Evolutionary conservation across 2,797 vertebrate genomes (phyloP), one percentile per base, ranked within the genome.

Genomic region (Anguilla obscura): DNA sequence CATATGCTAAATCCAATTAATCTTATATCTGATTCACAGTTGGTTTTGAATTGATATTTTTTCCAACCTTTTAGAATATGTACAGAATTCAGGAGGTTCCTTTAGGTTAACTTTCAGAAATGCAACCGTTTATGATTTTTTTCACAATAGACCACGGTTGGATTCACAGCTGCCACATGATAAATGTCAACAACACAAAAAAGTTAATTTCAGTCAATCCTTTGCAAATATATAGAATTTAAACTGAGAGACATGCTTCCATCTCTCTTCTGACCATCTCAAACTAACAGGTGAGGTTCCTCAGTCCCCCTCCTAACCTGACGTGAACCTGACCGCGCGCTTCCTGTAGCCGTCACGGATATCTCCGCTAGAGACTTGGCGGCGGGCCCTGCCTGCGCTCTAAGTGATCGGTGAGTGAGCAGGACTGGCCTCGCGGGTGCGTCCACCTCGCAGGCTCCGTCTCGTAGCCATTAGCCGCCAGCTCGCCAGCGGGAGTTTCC

Each of bases 391-490:
- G 36, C 45, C 79, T 83, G 30, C 18, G 36, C 18, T 79, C 33
- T 79, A 21, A 36, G 30, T 27, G 79, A 24, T 79, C 74, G 24
- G 40, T 40, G 36, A 79, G 74, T 1, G 30, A 79, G 16, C 30
- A 27, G 63, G 63, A 69, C 33, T 4, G 33, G 27, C 71, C 83
- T n/a, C 50, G 50, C 30, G 54, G 18, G 33, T 27, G 21, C 21
- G 56, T 63, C 58, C 84, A 63, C 84, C 83, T 85, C 30, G 5
- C 33, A 36, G 84, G 66, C 56, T 24, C 33, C 58, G 66, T 66
- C 56, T 85, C 58, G 66, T 14, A 63, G 36, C 54, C 84, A 27
- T 85, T 85, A 85, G 45, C 27, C 33, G 84, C 18, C n/a, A 56
- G 24, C 84, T 60, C 14, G 18, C 58, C 5, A 45, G 33, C 3